Conservation (phyloP, 1,140 invertebrate genomes). For the Achroia grisella region DNA sequence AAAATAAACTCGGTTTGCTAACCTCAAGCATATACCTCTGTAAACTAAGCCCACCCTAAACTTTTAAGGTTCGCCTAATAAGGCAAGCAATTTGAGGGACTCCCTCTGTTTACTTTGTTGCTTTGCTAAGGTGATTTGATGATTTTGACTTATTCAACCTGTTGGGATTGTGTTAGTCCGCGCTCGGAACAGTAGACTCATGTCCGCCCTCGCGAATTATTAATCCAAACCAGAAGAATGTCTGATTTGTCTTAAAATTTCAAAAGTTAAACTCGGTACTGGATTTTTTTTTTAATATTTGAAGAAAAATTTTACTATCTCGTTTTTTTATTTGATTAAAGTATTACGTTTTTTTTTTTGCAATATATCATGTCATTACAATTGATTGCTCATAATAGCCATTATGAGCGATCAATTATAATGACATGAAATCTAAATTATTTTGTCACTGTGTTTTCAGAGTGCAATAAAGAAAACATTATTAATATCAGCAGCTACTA, state of each 20-base stretch:
- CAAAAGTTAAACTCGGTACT: too few species aligned
- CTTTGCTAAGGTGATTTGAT: constrained; percentile 66
- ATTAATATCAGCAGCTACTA: too few species aligned
- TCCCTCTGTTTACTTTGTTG: constrained; percentile 61
- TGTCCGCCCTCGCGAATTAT: constrained; percentile 16
- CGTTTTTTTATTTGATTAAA: too few species aligned
- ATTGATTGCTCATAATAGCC: too few species aligned
- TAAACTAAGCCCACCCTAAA: constrained; percentile 63
- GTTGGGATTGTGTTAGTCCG: constrained; percentile 25
- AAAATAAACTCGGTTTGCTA: constrained; percentile 58
- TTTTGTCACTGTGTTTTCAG: too few species aligned
- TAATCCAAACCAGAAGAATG: constrained; percentile 6
- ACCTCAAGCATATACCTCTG: constrained; percentile 58
- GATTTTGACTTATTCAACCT: constrained; percentile 67
- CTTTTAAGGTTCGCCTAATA: constrained; percentile 67
- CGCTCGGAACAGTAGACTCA: constrained; percentile 8
- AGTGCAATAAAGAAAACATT: too few species aligned
- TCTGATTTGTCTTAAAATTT: not conserved
- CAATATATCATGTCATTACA: too few species aligned
- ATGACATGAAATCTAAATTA: too few species aligned
- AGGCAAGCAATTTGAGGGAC: constrained; percentile 64
- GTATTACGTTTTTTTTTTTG: too few species aligned
- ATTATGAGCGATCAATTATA: too few species aligned
- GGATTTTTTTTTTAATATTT: too few species aligned
- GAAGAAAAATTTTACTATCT: too few species aligned